Evolutionary conservation across 2,113 vertebrate genomes (phyloP).

Genomic region (Syngnathoides biaculeatus): DNA sequence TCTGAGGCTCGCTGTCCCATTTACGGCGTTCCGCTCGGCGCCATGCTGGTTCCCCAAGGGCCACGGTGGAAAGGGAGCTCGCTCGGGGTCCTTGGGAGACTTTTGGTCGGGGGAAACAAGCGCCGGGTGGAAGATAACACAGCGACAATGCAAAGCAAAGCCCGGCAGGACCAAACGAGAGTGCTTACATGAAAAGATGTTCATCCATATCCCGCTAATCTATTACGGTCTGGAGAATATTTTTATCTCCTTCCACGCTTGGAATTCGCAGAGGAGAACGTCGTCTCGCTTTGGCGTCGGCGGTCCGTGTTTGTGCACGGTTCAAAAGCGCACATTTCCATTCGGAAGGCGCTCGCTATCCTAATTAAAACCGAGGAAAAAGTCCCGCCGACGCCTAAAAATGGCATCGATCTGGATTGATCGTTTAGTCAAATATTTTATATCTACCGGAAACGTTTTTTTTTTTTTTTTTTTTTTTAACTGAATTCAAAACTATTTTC

Average conservation of each 20-base stretch:
- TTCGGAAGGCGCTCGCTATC: not conserved
- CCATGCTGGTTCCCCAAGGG: conserved; percentile 44
- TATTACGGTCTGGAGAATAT: conserved; percentile 38
- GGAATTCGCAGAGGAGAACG: conserved; percentile 16
- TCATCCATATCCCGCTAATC: conserved; percentile 42
- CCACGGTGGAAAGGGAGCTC: conserved; percentile 34
- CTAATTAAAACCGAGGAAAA: not conserved
- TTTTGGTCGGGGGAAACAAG: conserved; percentile 17
- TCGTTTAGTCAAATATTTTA: too few relatives aligned
- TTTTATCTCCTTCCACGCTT: conserved; percentile 28
- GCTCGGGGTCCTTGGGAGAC: conserved; percentile 28
- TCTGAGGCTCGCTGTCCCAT: conserved; percentile 44
- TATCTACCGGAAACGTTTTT: too few relatives aligned
- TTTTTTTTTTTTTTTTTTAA: too few relatives aligned
- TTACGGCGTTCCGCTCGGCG: conserved; percentile 37
- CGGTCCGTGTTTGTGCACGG: not conserved
- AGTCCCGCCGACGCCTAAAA: not conserved
- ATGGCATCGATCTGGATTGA: not conserved
- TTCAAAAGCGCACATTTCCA: not conserved
- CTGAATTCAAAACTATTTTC: too few relatives aligned
- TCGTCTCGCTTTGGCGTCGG: not conserved
- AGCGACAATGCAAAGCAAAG: conserved; percentile 49
- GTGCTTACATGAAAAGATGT: conserved; percentile 33
- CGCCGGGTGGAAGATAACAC: conserved; percentile 44
- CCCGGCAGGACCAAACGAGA: conserved; percentile 50